Evolutionary conservation across 2,113 vertebrate genomes (phyloP), one percentile per base, ranked within the genome.

Genomic region (Grammomys dolichurus): DNA sequence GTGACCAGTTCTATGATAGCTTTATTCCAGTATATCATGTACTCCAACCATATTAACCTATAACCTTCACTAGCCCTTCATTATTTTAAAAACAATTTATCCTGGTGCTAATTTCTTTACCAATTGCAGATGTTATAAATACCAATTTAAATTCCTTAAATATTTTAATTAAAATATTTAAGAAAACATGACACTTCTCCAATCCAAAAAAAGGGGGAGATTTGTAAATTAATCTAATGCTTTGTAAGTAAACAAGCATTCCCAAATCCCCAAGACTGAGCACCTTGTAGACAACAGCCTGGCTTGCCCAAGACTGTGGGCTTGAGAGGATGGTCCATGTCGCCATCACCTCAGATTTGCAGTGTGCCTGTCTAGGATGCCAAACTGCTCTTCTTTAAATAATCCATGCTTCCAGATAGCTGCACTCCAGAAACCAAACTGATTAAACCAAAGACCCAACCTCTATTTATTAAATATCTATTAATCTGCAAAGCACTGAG

Each of bases 391-490:
- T 43, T 19, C 69, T 89, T 95, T 78, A 54, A 94, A 58, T 36
- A 5, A n/a, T 63, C 51, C 82, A 7, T 89, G 33, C 46, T 82
- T 96, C 91, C 75, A 95, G 85, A 84, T 95, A 78, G 73, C 77
- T 58, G 26, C n/a, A 58, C 63, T 43, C 22, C 89, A 86, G 51
- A 91, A 95, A 91, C 46, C 33, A 89, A 95, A n/a, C 14, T 33
- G 88, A 89, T 87, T 91, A 87, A 91, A 93, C 58, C 46, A 65
- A n/a, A 60, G n/a, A 67, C 11, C 63, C 63, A 67, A 67, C 56
- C 91, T 82, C 77, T 90, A 28, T 95, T 93, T 70, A 86, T 91
- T 92, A 75, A 96, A 85, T 67, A 89, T 19, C 82, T 93, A 69
- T 72, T 89, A 76, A 93, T 76, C 28, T 95, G 46, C 84, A 80